These are phyloP conservation scores for Argynnis bischoffii DNA, from an alignment of 2,888 invertebrate genomes.

Conservation along the genomic window DNA sequence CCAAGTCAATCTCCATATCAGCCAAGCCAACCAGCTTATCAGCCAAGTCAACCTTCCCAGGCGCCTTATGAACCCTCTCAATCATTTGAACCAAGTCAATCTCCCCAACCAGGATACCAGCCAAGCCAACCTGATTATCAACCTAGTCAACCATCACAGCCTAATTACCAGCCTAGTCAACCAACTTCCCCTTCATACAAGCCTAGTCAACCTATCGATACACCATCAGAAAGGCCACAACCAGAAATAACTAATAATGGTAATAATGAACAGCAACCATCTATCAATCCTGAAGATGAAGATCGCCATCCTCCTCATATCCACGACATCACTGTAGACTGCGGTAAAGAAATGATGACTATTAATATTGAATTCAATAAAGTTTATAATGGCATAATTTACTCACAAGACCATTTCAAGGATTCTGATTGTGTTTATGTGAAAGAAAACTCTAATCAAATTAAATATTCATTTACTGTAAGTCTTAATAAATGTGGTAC, in stretches of 20 bases:
- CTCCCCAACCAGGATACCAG: constrained; percentile 51
- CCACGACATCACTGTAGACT: constrained; percentile 88
- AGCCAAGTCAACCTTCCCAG: constrained; percentile 52
- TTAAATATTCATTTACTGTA: constrained; percentile 88
- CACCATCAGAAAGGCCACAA: constrained; percentile 37
- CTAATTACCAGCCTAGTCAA: constrained; percentile 45
- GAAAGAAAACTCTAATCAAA: constrained; percentile 85
- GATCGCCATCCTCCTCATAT: constrained; percentile 89
- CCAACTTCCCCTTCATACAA: constrained; percentile 37
- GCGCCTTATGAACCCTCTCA: constrained; percentile 45
- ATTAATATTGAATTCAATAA: constrained; percentile 90
- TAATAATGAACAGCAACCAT: constrained; percentile 28
- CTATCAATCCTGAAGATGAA: constrained; percentile 67
- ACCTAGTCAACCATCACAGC: constrained; percentile 45
- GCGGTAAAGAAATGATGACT: constrained; percentile 92
- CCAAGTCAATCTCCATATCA: constrained; percentile 44
- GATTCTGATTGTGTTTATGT: constrained; percentile 89
- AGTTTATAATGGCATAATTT: constrained; percentile 89
- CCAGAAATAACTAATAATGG: constrained; percentile 39
- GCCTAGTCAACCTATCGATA: constrained; percentile 31
- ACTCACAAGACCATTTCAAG: constrained; percentile 88
- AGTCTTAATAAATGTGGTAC: constrained; percentile 89
- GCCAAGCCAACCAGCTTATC: constrained; percentile 51
- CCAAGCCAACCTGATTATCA: constrained; percentile 51
- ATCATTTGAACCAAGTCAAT: constrained; percentile 44